These are phyloP conservation scores for Ectropis grisescens DNA, from an alignment of 1,140 invertebrate species.

Conservation along the genomic window DNA sequence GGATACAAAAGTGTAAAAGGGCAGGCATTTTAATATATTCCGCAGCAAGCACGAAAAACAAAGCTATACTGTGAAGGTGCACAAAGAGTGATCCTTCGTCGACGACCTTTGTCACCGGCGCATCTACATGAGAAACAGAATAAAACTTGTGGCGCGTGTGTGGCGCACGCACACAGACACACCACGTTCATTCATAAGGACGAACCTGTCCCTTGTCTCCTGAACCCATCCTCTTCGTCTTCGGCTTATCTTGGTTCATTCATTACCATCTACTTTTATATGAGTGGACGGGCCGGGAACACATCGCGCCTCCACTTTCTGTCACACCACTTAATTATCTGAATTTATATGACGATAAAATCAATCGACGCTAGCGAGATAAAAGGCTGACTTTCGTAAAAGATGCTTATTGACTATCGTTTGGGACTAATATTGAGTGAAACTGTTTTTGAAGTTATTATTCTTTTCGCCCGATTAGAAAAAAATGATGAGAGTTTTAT, in stretches of 20 bases:
- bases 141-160: constrained; percentile 3
- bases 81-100: no score
- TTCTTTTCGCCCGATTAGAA: no score
- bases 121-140: constrained; percentile 17
- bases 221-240: constrained; percentile 41
- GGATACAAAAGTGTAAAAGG: no score
- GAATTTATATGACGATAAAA: constrained; percentile 64
- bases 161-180: constrained; percentile 7
- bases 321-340: constrained; percentile 67
- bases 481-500: no score
- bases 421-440: no score
- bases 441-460: no score
- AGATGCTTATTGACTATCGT: no score
- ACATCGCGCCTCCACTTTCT: constrained; percentile 64
- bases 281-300: constrained; percentile 60
- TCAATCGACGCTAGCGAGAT: constrained; percentile 41
- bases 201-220: constrained; percentile 30
- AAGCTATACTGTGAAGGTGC: no score
- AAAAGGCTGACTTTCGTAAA: no score
- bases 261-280: constrained; percentile 65
- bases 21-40: no score
- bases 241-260: constrained; percentile 62
- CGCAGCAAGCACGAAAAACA: no score
- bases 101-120: constrained; percentile 14
- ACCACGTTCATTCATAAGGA: constrained; percentile 34